These are phyloP conservation scores for Drosophila trapezifrons DNA, from an alignment of 1,140 invertebrate genomes.

Conservation along the genomic window DNA sequence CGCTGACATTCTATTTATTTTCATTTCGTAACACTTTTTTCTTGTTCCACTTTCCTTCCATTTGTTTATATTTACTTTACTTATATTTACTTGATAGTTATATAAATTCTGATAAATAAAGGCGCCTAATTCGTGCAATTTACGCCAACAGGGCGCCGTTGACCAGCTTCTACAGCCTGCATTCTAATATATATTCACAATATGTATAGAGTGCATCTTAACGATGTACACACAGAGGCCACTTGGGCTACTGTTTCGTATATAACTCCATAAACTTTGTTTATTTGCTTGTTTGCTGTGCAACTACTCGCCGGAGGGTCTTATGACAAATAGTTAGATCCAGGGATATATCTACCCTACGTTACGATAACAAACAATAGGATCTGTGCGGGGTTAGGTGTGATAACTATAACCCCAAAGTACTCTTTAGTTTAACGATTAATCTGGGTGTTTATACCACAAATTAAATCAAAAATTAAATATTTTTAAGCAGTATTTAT, in stretches of 20 bases:
- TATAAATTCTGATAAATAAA: conserved; percentile 59
- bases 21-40: conserved; percentile 47
- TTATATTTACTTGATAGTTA: conserved; percentile 28
- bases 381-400: background rate
- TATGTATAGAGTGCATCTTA: conserved; percentile 8
- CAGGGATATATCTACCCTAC: background rate
- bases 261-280: conserved; percentile 28
- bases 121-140: conserved; percentile 64
- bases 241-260: conserved; percentile 43
- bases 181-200: conserved; percentile 5
- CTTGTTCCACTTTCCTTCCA: conserved; percentile 6
- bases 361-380: conserved; percentile 7
- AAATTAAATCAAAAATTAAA: background rate
- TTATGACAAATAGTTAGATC: conserved; percentile 7
- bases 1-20: conserved; percentile 52
- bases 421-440: background rate
- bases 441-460: background rate
- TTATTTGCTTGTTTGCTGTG: conserved; percentile 5
- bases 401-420: too few species aligned
- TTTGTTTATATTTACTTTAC: conserved; percentile 27
- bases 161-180: conserved; percentile 27
- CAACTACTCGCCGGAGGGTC: background rate
- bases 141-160: conserved; percentile 29
- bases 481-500: too few species aligned
- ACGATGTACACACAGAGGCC: conserved; percentile 22